These are phyloP conservation scores for Montipora efflorescens DNA, from an alignment of 64 coral and sea anemone species.

Conservation along the genomic window DNA sequence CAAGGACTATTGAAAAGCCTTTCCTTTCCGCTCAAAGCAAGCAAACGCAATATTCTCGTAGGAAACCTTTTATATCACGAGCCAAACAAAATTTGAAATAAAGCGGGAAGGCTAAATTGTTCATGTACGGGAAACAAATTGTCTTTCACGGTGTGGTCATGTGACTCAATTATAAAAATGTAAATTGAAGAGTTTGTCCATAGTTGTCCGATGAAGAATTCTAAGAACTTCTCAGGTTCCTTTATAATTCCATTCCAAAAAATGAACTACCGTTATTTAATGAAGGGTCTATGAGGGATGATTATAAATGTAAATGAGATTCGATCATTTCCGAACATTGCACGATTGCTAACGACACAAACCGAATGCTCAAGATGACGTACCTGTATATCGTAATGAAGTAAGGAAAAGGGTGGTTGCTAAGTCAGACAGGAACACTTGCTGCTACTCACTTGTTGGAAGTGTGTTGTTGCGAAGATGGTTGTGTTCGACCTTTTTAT, in stretches of 20 bases:
- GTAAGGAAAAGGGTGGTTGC: conserved; percentile 57
- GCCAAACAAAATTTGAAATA: conserved; percentile 58
- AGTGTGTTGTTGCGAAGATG: not conserved
- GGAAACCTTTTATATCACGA: not conserved
- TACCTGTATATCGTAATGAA: not conserved
- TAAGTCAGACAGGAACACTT: not conserved
- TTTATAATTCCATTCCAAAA: not conserved
- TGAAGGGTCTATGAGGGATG: too few relatives aligned
- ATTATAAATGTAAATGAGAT: not conserved
- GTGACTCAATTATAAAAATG: not conserved
- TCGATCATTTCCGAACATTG: not conserved
- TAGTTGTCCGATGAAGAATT: not conserved
- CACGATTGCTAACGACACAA: not conserved
- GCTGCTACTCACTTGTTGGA: not conserved
- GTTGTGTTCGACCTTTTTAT: not conserved
- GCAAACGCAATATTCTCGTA: not conserved
- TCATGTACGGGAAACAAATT: conserved; percentile 6
- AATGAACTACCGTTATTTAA: not conserved
- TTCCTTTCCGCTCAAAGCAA: not conserved
- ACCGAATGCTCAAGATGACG: conserved; percentile 13
- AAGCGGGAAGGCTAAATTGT: conserved; percentile 51
- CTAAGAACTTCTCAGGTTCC: not conserved
- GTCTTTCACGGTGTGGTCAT: not conserved
- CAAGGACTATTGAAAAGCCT: not conserved
- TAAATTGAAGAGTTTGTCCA: too few relatives aligned